Base-by-base conservation (phyloP, 92 coral and sea anemone species). In the Epizoanthus stellaris region DNA sequence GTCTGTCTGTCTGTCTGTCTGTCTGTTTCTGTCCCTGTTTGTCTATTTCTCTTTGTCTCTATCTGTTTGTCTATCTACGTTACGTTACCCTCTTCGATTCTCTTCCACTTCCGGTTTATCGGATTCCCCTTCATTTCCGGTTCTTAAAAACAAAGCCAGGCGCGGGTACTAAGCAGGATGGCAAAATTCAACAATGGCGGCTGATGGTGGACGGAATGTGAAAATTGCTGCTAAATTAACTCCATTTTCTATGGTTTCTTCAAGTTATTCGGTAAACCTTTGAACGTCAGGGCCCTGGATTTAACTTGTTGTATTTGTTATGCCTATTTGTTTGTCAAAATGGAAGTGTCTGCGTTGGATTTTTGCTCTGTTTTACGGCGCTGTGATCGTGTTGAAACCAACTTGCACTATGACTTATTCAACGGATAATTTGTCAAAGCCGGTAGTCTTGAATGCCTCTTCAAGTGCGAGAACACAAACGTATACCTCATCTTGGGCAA, bases 401-500 rank as follows among this genome's bases (percentile, higher is more conserved):
- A 38, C 61, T 39, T 62, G 68, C 49, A 43, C n/a, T 58, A 52
- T 52, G 56, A 52, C 56, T 52, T 19, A 71, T 66, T 60, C 69
- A 56, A 65, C 81, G 73, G 76, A 68, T 76, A 57, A 92, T 21
- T 83, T 60, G 58, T 65, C 82, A 12, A 54, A 82, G 67, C 7
- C 76, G 49, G n/a, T n/a, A 43, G 40, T 54, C 56, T 45, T 42
- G 17, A 76, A 74, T 68, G 63, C 57, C 82, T 42, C 87, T 74
- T 83, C 81, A 71, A 87, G 76, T 54, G 86, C 60, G 20, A 47
- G 85, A 15, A 47, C 58, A 15, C 20, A 75, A 5, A 57, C 38
- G 52, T 81, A 66, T 36, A 63, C 90, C 6, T 94, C 99, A 25
- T 96, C 99, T 14, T 96, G 99, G 99, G 98, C 97, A 2, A 91